Percentiles rank a stretch among this genome's conserved stretches.
These are phyloP conservation scores for Hetaerina titia DNA, from an alignment of 2,888 invertebrate species.

Conservation along the genomic window DNA sequence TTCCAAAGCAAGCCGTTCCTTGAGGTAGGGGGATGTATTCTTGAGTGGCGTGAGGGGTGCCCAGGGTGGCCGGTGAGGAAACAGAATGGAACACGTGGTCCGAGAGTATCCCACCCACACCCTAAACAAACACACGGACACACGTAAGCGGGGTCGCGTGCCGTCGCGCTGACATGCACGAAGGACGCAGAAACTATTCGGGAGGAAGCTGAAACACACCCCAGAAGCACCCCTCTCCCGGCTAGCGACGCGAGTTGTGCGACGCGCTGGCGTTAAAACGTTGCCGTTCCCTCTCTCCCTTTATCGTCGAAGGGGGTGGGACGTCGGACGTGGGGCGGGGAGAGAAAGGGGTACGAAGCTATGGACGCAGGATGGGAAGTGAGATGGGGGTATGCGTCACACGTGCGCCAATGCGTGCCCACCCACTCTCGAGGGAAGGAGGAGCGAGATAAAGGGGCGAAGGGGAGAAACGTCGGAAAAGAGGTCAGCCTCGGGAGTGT, in stretches of 20 bases:
- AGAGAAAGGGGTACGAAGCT: neutral
- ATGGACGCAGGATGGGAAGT: neutral
- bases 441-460: neutral
- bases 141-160: neutral
- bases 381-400: neutral
- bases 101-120: neutral
- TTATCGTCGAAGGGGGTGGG: neutral
- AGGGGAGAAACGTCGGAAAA: neutral
- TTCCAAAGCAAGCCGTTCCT: neutral
- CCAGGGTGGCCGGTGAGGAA: too few relatives aligned
- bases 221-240: neutral
- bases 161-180: too few relatives aligned
- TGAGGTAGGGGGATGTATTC: neutral
- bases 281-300: conserved; percentile 37
- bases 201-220: neutral
- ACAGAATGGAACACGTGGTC: too few relatives aligned
- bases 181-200: too few relatives aligned
- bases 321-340: neutral
- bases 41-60: too few relatives aligned
- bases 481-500: neutral
- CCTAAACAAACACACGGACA: neutral
- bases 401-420: too few relatives aligned
- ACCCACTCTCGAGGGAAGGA: neutral
- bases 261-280: conserved; percentile 2
- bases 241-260: neutral